These are phyloP conservation scores for Athetis lepigone DNA, from an alignment of 2,888 invertebrate genomes.

Conservation along the genomic window DNA sequence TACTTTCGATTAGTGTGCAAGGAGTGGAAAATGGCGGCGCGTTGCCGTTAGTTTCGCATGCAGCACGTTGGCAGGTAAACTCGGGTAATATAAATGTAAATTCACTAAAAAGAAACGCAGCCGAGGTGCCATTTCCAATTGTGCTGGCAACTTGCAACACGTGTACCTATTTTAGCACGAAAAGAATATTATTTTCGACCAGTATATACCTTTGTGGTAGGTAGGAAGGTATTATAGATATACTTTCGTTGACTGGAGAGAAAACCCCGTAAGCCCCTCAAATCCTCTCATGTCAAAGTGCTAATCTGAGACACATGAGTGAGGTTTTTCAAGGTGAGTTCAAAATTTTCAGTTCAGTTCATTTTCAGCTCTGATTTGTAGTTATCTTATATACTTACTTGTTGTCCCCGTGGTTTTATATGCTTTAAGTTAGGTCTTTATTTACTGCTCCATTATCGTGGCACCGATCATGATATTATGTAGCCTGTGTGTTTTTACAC, in stretches of 20 bases:
- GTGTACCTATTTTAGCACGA: constrained; percentile 12
- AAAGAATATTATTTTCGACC: neutral
- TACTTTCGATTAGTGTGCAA: constrained; percentile 71
- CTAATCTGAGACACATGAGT: constrained; percentile 17
- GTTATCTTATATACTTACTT: neutral
- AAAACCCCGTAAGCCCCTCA: neutral
- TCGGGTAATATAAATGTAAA: constrained; percentile 83
- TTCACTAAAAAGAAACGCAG: constrained; percentile 74
- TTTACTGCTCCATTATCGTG: too few relatives aligned
- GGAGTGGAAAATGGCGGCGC: constrained; percentile 69
- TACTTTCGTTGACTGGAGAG: neutral
- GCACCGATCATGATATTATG: too few relatives aligned
- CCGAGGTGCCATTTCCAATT: constrained; percentile 53
- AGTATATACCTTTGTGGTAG: too few relatives aligned
- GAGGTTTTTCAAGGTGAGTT: neutral
- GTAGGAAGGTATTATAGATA: neutral
- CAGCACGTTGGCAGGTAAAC: constrained; percentile 70
- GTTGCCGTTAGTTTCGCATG: constrained; percentile 67
- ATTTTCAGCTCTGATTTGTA: neutral
- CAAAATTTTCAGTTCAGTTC: neutral
- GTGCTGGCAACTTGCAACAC: constrained; percentile 42
- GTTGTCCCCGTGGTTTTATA: too few relatives aligned
- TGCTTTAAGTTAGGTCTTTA: too few relatives aligned
- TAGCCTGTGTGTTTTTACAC: too few relatives aligned
- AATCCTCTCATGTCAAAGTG: constrained; percentile 10